These are phyloP conservation scores for Agriopis aurantiaria DNA, from an alignment of 2,888 invertebrate genomes.

Conservation along the genomic window DNA sequence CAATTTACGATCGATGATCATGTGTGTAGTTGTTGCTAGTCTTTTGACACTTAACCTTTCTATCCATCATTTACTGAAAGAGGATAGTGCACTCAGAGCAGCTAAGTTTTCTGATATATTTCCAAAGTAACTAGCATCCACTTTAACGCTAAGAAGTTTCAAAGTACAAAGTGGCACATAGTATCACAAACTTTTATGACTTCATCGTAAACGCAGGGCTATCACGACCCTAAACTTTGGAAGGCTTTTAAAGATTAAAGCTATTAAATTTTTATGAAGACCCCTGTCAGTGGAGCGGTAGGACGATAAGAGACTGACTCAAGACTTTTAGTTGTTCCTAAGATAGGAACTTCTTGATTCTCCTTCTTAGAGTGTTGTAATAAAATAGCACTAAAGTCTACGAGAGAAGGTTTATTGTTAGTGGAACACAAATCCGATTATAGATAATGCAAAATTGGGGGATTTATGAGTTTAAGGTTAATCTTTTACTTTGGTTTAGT, in stretches of 20 bases:
- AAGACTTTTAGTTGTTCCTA: conserved; percentile 58
- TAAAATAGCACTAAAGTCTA: conserved; percentile 38
- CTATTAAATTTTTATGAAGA: conserved; percentile 79
- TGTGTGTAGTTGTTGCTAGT: not conserved
- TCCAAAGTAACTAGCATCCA: conserved; percentile 19
- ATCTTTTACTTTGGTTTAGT: conserved; percentile 13
- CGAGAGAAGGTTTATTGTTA: conserved; percentile 38
- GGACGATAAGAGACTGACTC: conserved; percentile 66
- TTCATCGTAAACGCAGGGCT: conserved; percentile 69
- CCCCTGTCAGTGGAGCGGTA: conserved; percentile 72
- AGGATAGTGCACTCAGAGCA: not conserved
- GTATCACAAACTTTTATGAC: conserved; percentile 66
- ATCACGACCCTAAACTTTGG: conserved; percentile 72
- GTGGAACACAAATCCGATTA: conserved; percentile 33
- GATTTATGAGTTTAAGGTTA: conserved; percentile 22
- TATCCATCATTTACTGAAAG: not conserved
- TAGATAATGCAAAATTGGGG: conserved; percentile 31
- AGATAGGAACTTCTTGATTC: conserved; percentile 48
- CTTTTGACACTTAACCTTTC: not conserved
- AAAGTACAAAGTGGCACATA: conserved; percentile 58
- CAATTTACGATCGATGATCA: no score
- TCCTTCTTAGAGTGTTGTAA: conserved; percentile 37
- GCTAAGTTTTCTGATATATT: conserved; percentile 3
- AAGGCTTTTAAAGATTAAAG: conserved; percentile 78
- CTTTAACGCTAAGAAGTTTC: conserved; percentile 36